A percentile compares a stretch with the other conserved stretches of the same genome.
Evolutionary conservation across 1,140 invertebrate genomes (phyloP).

Genomic region (Bombus superbus): DNA sequence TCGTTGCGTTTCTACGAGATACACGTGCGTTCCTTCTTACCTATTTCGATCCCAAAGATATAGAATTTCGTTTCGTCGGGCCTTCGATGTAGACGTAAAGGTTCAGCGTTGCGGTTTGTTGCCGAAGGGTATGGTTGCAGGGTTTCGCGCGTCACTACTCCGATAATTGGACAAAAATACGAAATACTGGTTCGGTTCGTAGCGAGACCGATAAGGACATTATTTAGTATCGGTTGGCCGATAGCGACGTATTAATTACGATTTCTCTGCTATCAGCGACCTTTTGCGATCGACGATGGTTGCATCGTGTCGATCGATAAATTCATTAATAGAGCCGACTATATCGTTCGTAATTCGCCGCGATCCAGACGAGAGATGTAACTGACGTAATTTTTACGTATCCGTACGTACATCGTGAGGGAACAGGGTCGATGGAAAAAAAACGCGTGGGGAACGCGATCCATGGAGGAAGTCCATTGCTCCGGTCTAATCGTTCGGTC

Average conservation of each 20-base stretch:
- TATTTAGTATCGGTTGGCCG: background rate
- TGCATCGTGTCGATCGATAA: slow-evolving; percentile 12
- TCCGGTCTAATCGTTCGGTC: slow-evolving; percentile 57
- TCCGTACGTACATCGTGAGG: background rate
- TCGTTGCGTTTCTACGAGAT: background rate
- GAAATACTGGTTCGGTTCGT: slow-evolving; percentile 26
- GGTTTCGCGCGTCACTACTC: background rate
- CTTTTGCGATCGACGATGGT: background rate
- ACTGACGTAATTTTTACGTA: background rate
- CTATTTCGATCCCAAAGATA: background rate
- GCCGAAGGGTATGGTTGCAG: background rate
- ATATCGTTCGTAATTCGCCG: background rate
- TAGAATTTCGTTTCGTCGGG: slow-evolving; percentile 10
- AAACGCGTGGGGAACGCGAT: background rate
- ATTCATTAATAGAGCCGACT: background rate
- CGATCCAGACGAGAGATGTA: background rate
- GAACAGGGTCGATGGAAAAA: slow-evolving; percentile 29
- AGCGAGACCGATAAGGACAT: background rate
- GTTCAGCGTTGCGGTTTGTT: background rate
- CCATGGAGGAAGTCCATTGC: slow-evolving; percentile 21
- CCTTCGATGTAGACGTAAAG: slow-evolving; percentile 18
- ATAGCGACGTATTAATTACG: slow-evolving; percentile 30
- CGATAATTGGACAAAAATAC: slow-evolving; percentile 13
- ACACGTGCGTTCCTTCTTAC: background rate
- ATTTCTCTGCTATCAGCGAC: slow-evolving; percentile 3